Evolutionary conservation across 2,888 invertebrate genomes (phyloP).

Genomic region (Drosophila tanythrix): DNA sequence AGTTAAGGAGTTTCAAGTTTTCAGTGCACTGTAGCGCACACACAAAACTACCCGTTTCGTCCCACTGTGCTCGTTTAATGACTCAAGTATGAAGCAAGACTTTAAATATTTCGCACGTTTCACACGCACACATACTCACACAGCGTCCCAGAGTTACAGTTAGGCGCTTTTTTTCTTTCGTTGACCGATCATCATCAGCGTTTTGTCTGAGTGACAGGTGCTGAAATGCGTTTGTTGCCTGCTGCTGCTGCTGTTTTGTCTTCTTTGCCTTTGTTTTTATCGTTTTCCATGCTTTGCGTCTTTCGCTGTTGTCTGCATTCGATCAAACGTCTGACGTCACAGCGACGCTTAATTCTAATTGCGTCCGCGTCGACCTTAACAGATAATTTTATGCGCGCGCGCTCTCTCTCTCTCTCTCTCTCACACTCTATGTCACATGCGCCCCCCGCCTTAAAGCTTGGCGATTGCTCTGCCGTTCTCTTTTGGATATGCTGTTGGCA

Average conservation of each 20-base stretch:
- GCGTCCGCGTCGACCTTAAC: slow-evolving; percentile 54
- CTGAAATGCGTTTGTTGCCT: slow-evolving; percentile 40
- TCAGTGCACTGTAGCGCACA: slow-evolving; percentile 2
- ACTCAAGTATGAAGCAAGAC: slow-evolving; percentile 61
- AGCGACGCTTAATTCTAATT: slow-evolving; percentile 31
- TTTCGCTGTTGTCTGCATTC: slow-evolving; percentile 19
- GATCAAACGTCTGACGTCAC: slow-evolving; percentile 39
- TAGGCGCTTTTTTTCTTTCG: slow-evolving; percentile 54
- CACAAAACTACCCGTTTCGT: slow-evolving; percentile 8
- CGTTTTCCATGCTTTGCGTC: slow-evolving; percentile 7
- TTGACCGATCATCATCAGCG: slow-evolving; percentile 51
- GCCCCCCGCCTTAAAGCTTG: slow-evolving; percentile 22
- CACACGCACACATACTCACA: slow-evolving; percentile 14
- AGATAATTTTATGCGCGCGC: slow-evolving; percentile 52
- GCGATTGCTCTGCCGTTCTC: slow-evolving; percentile 15
- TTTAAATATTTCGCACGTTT: slow-evolving; percentile 74
- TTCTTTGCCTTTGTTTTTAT: slow-evolving; percentile 17
- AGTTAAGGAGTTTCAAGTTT: slow-evolving; percentile 46
- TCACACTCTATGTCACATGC: slow-evolving; percentile 6
- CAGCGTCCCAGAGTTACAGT: slow-evolving; percentile 55
- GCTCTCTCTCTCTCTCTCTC: slow-evolving; percentile 12
- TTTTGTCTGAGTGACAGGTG: slow-evolving; percentile 61
- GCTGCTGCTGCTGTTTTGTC: slow-evolving; percentile 29
- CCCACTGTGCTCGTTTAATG: slow-evolving; percentile 68
- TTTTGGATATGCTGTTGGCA: slow-evolving; percentile 1